Evolutionary conservation across 2,113 vertebrate genomes (phyloP), one percentile per base, ranked within the genome.

Genomic region (Struthio camelus): DNA sequence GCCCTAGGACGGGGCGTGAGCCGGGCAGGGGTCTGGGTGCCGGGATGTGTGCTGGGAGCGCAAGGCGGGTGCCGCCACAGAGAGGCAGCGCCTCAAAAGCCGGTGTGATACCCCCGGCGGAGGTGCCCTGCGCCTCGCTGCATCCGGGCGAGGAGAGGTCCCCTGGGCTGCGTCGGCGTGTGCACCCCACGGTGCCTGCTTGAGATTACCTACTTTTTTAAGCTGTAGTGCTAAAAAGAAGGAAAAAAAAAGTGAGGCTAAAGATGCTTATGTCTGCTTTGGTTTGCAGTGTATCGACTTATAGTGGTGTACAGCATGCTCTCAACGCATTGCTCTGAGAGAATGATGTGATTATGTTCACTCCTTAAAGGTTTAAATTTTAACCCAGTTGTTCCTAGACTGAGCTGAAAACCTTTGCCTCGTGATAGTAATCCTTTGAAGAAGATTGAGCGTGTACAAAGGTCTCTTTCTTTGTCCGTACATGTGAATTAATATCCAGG

Each of bases 271-370:
- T 1, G 4, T 12, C 1, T 5, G 5, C 2, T 3, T 28, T 14
- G 56, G 2, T 10, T 22, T 2, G 0, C 0, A 4, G 0, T 0
- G 30, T 5, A 4, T 4, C 27, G 40, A 8, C 50, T 14, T 54
- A 3, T 34, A 9, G 3, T 6, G 38, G 14, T 10, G 38, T 10
- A 5, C 59, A 7, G 30, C 3, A 4, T 0, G 30, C 27, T 14
- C 5, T 0, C 3, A 9, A 4, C 20, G 0, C 9, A 0, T 8
- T 30, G 30, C 50, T 40, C 8, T 17, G 61, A n/a, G 78, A 42
- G 65, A 7, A 2, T 15, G 1, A 30, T 2, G 40, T 8, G 4
- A 15, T 50, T 8, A 38, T 5, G 13, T 5, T 27, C 1, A 2
- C 4, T 46, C 42, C 9, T 48, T 24, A 1, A 54, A 23, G 22